phyloP scores from a whole-genome alignment of 2,797 vertebrate genomes.

The Poliocrania exsul region DNA sequence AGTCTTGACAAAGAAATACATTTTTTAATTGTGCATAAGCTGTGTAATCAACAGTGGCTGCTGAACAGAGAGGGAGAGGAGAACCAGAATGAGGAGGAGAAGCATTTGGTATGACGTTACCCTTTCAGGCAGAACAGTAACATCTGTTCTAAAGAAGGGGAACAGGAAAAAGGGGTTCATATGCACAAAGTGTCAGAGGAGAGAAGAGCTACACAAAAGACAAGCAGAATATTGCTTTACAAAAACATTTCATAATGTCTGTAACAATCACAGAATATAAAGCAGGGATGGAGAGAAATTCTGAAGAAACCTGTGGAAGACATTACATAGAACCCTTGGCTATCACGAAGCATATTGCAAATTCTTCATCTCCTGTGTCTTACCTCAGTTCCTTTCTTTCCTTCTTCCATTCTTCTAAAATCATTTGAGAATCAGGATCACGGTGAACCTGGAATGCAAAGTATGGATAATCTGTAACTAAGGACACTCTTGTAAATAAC shows the following conservation, averaged over 20 bases:
- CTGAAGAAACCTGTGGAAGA: not conserved
- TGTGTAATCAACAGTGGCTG: not conserved
- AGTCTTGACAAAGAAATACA: not conserved
- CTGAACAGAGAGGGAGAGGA: not conserved
- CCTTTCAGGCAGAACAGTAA: not conserved
- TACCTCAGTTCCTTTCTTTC: slow-evolving; percentile 94
- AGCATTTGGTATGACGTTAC: not conserved
- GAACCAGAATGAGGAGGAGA: not conserved
- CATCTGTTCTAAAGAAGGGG: not conserved
- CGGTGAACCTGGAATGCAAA: slow-evolving; percentile 83
- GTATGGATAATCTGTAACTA: not conserved
- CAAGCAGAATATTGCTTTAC: not conserved
- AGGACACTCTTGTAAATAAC: not conserved
- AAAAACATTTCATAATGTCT: not conserved
- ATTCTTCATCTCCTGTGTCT: not conserved
- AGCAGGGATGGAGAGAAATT: not conserved
- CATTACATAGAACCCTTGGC: not conserved
- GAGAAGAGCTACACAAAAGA: not conserved
- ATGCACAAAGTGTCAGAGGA: not conserved
- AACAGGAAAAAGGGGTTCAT: not conserved
- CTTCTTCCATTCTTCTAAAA: slow-evolving; percentile 91
- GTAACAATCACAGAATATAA: not conserved
- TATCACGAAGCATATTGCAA: not conserved
- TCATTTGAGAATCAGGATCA: slow-evolving; percentile 87
- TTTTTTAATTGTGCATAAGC: not conserved